phyloP scores from a whole-genome alignment of 2,113 vertebrate genomes.

The Elachura formosa region DNA sequence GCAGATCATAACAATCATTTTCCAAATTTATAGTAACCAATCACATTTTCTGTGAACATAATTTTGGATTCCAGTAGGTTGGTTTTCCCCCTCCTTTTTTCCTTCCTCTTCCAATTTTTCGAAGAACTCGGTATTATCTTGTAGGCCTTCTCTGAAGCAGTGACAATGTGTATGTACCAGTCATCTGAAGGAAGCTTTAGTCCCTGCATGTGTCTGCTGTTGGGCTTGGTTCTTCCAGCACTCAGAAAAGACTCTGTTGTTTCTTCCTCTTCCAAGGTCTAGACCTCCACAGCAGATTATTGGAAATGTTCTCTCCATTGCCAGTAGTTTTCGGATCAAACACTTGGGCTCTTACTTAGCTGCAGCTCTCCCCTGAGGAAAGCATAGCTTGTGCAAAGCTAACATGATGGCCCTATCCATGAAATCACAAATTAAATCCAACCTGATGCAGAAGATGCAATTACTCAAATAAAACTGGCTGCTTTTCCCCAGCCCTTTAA shows the following conservation, averaged over 20 bases:
- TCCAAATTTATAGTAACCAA: not conserved
- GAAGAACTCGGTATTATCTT: not conserved
- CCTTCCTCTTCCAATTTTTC: not conserved
- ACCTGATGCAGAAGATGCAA: not conserved
- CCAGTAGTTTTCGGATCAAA: not conserved
- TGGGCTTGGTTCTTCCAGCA: not conserved
- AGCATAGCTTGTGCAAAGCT: not conserved
- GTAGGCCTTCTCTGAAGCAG: not conserved
- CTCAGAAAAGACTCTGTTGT: not conserved
- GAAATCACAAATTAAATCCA: not conserved
- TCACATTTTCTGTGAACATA: not conserved
- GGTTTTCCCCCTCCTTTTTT: not conserved
- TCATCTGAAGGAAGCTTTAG: rapidly evolving
- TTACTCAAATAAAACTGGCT: not conserved
- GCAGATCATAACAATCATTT: not conserved
- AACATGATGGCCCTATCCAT: not conserved
- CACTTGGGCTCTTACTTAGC: not conserved
- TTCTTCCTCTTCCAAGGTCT: not conserved
- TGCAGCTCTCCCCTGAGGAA: not conserved
- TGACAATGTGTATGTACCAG: not conserved
- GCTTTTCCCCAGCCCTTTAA: not conserved
- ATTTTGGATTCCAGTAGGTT: constrained; percentile 12
- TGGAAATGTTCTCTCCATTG: not conserved
- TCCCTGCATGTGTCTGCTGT: not conserved
- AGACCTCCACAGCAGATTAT: not conserved